These are phyloP conservation scores for Hololepta plana DNA, from an alignment of 2,888 invertebrate species.

Conservation along the genomic window DNA sequence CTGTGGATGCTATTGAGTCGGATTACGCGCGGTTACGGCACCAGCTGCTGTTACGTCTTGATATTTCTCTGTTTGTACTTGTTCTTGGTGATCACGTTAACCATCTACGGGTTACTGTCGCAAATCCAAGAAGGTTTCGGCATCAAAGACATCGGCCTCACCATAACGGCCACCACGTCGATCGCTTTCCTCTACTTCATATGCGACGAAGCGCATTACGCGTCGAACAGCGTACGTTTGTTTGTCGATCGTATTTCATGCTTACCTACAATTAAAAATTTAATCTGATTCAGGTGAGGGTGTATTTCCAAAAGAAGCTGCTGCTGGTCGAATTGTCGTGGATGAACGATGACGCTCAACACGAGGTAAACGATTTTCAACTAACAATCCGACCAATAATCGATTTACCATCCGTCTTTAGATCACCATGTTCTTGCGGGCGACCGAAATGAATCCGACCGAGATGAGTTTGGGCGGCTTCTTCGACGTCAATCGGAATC, in stretches of 20 bases:
- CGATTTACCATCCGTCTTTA: constrained; percentile 10
- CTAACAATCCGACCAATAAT: background rate
- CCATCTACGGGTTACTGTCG: constrained; percentile 53
- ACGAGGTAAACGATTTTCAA: constrained; percentile 29
- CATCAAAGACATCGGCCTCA: constrained; percentile 51
- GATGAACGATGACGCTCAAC: constrained; percentile 61
- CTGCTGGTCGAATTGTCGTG: constrained; percentile 53
- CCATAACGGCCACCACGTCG: constrained; percentile 46
- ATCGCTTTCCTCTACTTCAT: constrained; percentile 49
- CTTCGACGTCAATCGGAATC: constrained; percentile 50
- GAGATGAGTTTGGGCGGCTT: constrained; percentile 56
- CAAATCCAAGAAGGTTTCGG: constrained; percentile 56
- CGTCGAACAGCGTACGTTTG: constrained; percentile 44
- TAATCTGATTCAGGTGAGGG: constrained; percentile 32
- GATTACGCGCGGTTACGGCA: constrained; percentile 45
- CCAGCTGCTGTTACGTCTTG: constrained; percentile 47
- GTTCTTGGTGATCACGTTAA: constrained; percentile 55
- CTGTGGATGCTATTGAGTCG: constrained; percentile 54
- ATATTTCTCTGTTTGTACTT: constrained; percentile 50
- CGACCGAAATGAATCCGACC: constrained; percentile 61
- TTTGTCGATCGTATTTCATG: background rate
- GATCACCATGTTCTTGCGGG: constrained; percentile 57
- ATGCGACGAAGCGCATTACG: constrained; percentile 57
- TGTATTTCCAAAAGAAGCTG: constrained; percentile 55
- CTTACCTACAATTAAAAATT: background rate